Evolutionary conservation across 2,797 vertebrate genomes (phyloP), one percentile per base, ranked within the genome.

Genomic region (Threskiornis aethiopicus): DNA sequence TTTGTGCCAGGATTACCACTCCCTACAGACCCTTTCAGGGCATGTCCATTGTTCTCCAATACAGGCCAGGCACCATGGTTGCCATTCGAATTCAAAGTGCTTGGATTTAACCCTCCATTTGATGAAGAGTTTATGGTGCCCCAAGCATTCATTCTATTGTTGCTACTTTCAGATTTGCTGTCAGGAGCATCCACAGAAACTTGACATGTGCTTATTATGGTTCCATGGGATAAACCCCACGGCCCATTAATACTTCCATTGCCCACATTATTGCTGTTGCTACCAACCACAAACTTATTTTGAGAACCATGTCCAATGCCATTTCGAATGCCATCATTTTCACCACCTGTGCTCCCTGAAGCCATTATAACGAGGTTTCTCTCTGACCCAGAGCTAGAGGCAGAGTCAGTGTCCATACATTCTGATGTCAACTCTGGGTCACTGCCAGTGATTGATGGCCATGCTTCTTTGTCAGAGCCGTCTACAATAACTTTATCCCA

Each of bases 31-130:
- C 98, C 99, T 97, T 99, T 99, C 94, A 98, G 98, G 98, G 98
- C 98, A 98, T 98, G 98, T 98, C 98, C 99, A 97, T 98, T 98
- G 98, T 97, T 98, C 95, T 99, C 99, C 98, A 98, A 98, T 97
- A 98, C 96, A 70, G 99, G 98, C 99, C 99, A 99, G 99, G 99
- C 99, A 99, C 99, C 99, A 90, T 99, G 99, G 99, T 99, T 99
- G 99, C 99, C 98, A 98, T 99, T 99, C 98, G 99, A 99, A 98
- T 99, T 99, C 98, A 99, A 99, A 99, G 99, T 98, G 99, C 99
- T 99, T 98, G 99, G 98, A 98, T 99, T 99, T 97, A 99, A 98
- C 97, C 99, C 99, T 98, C 98, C 99, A 97, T 99, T 99, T 97
- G 98, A 98, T 98, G 98, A 98, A 98, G 99, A 98, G 98, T 86